Percentiles rank a stretch among this genome's conserved stretches.
Evolutionary conservation across 2,888 invertebrate species (phyloP).

Genomic region (Neria commutata): DNA sequence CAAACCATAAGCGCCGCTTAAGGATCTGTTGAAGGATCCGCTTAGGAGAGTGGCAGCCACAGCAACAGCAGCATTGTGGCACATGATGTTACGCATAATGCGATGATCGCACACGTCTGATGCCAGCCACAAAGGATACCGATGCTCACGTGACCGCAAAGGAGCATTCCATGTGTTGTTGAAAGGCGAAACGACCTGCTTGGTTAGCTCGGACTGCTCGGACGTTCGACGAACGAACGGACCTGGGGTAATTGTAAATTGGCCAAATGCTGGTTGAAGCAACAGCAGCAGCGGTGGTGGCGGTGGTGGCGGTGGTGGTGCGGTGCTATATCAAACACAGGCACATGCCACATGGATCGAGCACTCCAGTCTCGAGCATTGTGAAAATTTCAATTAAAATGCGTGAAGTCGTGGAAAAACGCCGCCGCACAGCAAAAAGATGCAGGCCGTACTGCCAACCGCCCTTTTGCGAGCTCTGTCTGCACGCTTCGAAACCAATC

Average conservation of each 20-base stretch:
- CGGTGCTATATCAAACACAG: too few species aligned
- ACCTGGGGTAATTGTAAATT: conserved; percentile 22
- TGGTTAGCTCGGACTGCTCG: background rate
- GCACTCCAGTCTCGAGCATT: conserved; percentile 32
- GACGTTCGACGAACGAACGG: background rate
- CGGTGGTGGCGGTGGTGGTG: too few species aligned
- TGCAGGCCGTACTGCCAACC: conserved; percentile 11
- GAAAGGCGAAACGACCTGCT: conserved; percentile 25
- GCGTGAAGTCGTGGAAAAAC: conserved; percentile 47
- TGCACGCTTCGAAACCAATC: conserved; percentile 34
- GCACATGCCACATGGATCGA: too few species aligned
- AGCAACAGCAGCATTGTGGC: background rate
- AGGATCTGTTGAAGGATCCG: background rate
- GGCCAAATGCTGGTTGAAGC: conserved; percentile 1
- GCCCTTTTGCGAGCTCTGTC: conserved; percentile 11
- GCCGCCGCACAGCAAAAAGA: conserved; percentile 2
- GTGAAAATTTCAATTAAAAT: conserved; percentile 47
- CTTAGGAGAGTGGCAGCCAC: background rate
- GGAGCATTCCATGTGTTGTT: conserved; percentile 1
- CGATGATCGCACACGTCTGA: conserved; percentile 12
- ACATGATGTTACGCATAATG: conserved; percentile 6
- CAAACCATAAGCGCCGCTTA: conserved; percentile 41
- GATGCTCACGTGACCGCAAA: background rate
- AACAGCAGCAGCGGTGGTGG: background rate
- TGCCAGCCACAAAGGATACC: conserved; percentile 7